Base-by-base conservation (phyloP, 1,140 invertebrate species). In the Drosophila ironensis region DNA sequence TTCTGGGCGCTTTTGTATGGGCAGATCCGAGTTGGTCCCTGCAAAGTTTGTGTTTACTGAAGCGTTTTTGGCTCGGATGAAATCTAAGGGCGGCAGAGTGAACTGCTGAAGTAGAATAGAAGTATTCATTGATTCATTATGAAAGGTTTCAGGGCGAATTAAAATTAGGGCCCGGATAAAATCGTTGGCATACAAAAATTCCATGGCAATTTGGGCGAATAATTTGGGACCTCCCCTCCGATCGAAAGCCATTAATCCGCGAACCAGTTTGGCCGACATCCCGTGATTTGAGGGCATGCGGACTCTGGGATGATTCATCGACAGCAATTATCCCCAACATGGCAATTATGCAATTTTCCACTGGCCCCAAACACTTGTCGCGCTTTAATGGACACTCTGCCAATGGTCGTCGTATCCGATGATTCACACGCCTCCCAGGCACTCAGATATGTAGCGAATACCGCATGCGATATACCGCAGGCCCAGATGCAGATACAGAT, bases 261-360 rank as follows among this genome's bases (percentile, higher is more conserved):
- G n/a, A 40, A 63, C 41, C 30, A 61, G 56, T 63, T 47, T 33
- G 24, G 38, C 11, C 7, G 19, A 17, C 38, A 38, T 63, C 38
- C 45, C 63, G 30, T 37, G 25, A 11, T 48, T 25, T 20, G 7
- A 6, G 4, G n/a, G 20, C 48, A 54, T 16, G 44, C 28, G 17
- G 28, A 59, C 66, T 24, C 41, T 44, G 54, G 53, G 50, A 57
- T 73, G 70, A 72, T 47, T 73, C 70, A 73, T 73, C 35, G 45
- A 6, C 50, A 40, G 52, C 61, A 59, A 50, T 44, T 68, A 68
- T 67, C 41, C 30, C 16, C 47, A 53, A 54, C 56, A 57, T 33
- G 45, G 60, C 78, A 81, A 81, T 81, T 84, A 81, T 77, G 77
- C 78, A 81, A 81, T 76, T 82, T 76, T 48, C 56, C 42, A 72